phyloP scores from a whole-genome alignment of 2,797 vertebrate genomes.

The Oryzias dopingdopingensis region DNA sequence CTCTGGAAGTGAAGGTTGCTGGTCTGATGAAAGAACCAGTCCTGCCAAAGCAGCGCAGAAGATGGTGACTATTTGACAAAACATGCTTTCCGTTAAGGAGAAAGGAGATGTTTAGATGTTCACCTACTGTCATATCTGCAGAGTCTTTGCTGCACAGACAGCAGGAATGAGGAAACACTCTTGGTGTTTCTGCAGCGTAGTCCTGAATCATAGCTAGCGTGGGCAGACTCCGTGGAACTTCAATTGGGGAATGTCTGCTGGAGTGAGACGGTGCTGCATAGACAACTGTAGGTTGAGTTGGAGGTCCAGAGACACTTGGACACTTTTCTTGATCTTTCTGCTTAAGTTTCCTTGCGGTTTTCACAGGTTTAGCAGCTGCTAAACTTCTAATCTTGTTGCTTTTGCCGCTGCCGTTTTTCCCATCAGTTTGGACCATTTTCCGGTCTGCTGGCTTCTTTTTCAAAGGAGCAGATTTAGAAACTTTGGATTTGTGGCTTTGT shows the following conservation, averaged over 20 bases:
- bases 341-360: neutral
- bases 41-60: slow-evolving; percentile 66
- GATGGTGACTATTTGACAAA: too few relatives aligned
- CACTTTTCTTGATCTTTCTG: neutral
- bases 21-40: slow-evolving; percentile 94
- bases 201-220: neutral
- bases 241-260: neutral
- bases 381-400: too few relatives aligned
- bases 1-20: slow-evolving; percentile 83
- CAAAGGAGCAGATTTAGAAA: too few relatives aligned
- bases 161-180: neutral
- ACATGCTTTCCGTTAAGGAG: too few relatives aligned
- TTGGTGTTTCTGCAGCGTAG: neutral
- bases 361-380: neutral
- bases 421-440: too few relatives aligned
- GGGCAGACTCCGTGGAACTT: neutral
- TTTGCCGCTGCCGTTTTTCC: too few relatives aligned
- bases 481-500: too few relatives aligned
- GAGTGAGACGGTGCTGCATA: neutral
- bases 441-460: too few relatives aligned
- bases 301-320: neutral
- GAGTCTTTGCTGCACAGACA: neutral
- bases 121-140: neutral
- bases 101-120: neutral
- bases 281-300: neutral